A percentile compares a stretch with the other conserved stretches of the same genome.
Conservation (phyloP, 2,113 vertebrate species). For the Clarias magur region DNA sequence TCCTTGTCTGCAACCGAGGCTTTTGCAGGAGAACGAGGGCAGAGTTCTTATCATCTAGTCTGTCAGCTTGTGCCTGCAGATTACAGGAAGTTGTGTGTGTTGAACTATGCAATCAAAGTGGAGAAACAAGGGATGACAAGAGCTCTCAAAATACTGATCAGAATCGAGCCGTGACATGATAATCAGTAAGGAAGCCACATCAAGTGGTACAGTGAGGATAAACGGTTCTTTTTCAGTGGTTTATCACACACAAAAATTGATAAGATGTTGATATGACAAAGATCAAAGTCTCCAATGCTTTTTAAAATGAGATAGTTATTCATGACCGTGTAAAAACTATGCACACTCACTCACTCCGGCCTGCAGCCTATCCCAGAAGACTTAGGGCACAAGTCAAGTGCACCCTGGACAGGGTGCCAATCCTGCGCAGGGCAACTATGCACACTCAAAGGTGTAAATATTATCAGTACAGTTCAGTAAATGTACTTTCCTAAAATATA, state of each 20-base stretch:
- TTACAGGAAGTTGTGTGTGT: slow-evolving; percentile 20
- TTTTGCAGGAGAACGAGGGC: slow-evolving; percentile 55
- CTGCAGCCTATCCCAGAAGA: no score
- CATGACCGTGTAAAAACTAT: background rate
- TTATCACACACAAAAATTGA: background rate
- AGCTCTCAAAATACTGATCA: background rate
- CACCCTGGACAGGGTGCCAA: no score
- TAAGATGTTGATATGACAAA: background rate
- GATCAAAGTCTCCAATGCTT: background rate
- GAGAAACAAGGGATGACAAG: background rate
- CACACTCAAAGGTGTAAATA: no score
- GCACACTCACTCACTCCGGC: no score
- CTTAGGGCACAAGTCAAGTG: no score
- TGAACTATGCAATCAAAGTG: background rate
- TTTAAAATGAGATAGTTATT: background rate
- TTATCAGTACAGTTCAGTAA: background rate
- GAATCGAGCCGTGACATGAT: slow-evolving; percentile 10
- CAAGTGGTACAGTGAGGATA: no score
- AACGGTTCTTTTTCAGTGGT: background rate
- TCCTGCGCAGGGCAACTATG: no score
- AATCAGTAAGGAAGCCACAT: background rate
- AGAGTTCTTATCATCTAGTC: slow-evolving; percentile 55
- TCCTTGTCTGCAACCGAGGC: slow-evolving; percentile 51
- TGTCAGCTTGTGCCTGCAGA: slow-evolving; percentile 55
- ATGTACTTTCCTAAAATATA: background rate